A percentile compares a stretch with the other conserved stretches of the same genome.
Evolutionary conservation across 1,140 invertebrate species (phyloP).

Genomic region (Lanistes nyassanus): DNA sequence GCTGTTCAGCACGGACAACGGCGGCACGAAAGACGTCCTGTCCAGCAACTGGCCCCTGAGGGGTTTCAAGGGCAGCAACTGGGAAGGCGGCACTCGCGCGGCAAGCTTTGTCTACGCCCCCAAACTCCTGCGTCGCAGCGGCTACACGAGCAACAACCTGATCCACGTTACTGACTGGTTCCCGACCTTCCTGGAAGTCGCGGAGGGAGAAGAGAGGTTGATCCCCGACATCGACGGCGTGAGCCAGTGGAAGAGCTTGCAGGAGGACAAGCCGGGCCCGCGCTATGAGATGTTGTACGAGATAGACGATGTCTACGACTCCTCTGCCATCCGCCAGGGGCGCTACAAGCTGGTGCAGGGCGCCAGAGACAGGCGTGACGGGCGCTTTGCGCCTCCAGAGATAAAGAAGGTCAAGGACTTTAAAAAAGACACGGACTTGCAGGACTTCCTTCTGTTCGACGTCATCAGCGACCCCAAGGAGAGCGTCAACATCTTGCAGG

Average conservation of each 20-base stretch:
- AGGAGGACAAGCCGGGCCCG: background rate
- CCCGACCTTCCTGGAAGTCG: conserved; percentile 77
- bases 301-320: conserved; percentile 26
- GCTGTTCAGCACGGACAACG: conserved; percentile 62
- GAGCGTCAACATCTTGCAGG: conserved; percentile 18
- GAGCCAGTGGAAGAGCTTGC: conserved; percentile 26
- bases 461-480: conserved; percentile 21
- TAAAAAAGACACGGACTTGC: background rate
- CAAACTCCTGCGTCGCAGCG: conserved; percentile 18
- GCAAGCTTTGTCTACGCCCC: conserved; percentile 31
- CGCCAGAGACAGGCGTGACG: conserved; percentile 7
- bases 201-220: conserved; percentile 56
- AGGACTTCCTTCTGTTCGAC: background rate
- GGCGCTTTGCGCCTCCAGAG: conserved; percentile 19
- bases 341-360: conserved; percentile 24
- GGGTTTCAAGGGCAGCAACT: conserved; percentile 66
- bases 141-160: conserved; percentile 52
- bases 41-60: conserved; percentile 71
- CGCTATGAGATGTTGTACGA: conserved; percentile 31
- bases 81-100: conserved; percentile 66
- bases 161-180: conserved; percentile 91
- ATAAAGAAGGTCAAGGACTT: background rate
- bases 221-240: conserved; percentile 27
- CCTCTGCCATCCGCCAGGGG: conserved; percentile 45
- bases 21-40: conserved; percentile 79